Conservation (phyloP, 2,888 invertebrate species). For the Polia nebulosa region DNA sequence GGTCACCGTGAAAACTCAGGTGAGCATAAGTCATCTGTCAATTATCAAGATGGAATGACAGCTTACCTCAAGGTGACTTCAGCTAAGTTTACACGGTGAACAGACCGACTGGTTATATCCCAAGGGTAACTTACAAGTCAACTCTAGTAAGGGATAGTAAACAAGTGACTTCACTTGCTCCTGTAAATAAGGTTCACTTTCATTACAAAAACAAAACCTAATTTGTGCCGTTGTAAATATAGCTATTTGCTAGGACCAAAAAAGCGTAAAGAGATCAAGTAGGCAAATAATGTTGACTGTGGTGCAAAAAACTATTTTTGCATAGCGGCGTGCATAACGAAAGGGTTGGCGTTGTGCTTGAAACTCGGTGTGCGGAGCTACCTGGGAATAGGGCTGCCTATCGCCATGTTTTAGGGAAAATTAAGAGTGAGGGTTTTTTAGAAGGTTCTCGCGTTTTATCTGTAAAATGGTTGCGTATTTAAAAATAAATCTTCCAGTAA, state of each 20-base stretch:
- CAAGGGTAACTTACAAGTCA: background rate
- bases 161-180: background rate
- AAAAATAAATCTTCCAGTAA: background rate
- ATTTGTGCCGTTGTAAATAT: constrained; percentile 46
- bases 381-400: constrained; percentile 64
- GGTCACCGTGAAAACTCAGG: background rate
- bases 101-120: background rate
- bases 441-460: background rate
- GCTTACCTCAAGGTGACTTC: background rate
- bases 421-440: background rate
- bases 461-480: background rate
- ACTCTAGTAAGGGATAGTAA: background rate
- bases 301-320: constrained; percentile 68
- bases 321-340: constrained; percentile 78
- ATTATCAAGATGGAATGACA: background rate
- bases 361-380: constrained; percentile 71
- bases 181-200: constrained; percentile 24
- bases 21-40: background rate
- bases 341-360: constrained; percentile 77
- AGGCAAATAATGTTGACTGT: constrained; percentile 67
- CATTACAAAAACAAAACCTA: constrained; percentile 38
- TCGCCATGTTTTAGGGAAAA: background rate
- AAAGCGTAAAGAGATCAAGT: constrained; percentile 61
- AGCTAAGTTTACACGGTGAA: too few relatives aligned
- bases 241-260: constrained; percentile 53